Conservation (phyloP, 2,797 vertebrate genomes). For the Apogon talboti region DNA sequence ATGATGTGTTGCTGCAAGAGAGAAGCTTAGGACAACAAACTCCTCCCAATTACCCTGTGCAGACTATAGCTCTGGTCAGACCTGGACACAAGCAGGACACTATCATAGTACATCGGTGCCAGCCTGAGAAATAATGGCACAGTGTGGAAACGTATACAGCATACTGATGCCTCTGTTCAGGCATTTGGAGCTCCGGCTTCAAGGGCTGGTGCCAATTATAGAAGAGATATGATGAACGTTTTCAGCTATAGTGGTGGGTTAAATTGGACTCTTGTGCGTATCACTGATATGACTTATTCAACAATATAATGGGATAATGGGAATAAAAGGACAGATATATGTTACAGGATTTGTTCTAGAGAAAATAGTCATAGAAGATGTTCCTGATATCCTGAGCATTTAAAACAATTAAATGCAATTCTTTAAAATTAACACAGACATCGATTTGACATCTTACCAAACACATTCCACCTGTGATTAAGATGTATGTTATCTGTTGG, state of each 20-base stretch:
- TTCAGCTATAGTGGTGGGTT: constrained; percentile 11
- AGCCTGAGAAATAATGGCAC: constrained; percentile 63
- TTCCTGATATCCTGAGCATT: constrained; percentile 2
- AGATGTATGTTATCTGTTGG: not conserved
- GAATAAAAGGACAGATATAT: constrained; percentile 7
- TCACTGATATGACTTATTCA: constrained; percentile 10
- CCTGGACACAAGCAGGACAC: constrained; percentile 49
- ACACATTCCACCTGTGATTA: not conserved
- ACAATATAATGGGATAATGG: constrained; percentile 12
- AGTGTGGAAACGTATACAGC: constrained; percentile 28
- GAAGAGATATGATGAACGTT: constrained; percentile 17
- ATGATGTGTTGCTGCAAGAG: constrained; percentile 74
- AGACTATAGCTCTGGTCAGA: constrained; percentile 59
- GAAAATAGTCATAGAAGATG: not conserved
- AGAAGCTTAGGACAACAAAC: constrained; percentile 72
- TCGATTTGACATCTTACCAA: constrained; percentile 5
- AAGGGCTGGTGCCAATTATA: constrained; percentile 32
- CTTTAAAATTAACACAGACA: too few species aligned
- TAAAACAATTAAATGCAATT: too few species aligned
- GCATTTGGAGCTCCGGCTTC: constrained; percentile 25
- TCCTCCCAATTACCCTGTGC: constrained; percentile 73
- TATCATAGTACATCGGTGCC: constrained; percentile 50
- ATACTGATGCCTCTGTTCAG: constrained; percentile 41
- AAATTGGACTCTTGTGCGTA: constrained; percentile 15
- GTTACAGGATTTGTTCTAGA: too few species aligned